Evolutionary conservation across 1,140 invertebrate genomes (phyloP).

Genomic region (Apis dorsata): DNA sequence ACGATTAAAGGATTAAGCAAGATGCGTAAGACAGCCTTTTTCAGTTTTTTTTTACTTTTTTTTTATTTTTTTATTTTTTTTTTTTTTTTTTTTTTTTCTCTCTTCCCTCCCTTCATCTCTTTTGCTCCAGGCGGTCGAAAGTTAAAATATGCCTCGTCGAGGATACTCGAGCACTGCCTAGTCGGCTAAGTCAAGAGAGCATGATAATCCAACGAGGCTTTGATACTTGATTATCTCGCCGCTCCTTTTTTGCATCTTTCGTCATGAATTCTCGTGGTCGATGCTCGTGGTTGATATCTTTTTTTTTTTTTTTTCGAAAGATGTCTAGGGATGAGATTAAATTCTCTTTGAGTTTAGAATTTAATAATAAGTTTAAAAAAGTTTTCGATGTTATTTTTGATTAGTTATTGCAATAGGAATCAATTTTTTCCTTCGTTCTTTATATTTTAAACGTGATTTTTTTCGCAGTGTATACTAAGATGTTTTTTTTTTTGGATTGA

Average conservation of each 20-base stretch:
- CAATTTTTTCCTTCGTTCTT: no score
- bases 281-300: background rate
- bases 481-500: no score
- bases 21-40: background rate
- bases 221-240: slow-evolving; percentile 34
- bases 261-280: background rate
- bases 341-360: no score
- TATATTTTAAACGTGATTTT: no score
- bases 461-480: no score
- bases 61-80: background rate
- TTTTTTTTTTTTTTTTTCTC: no score
- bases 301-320: background rate
- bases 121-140: background rate
- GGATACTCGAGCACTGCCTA: slow-evolving; percentile 42
- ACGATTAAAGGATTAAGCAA: slow-evolving; percentile 42
- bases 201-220: slow-evolving; percentile 48
- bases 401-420: no score
- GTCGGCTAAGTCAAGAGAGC: slow-evolving; percentile 45
- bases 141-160: slow-evolving; percentile 28
- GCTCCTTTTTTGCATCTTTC: background rate
- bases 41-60: background rate
- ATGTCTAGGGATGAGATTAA: no score
- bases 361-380: no score
- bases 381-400: no score
- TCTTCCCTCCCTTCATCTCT: background rate